Base-by-base conservation (phyloP, 1,140 invertebrate genomes). In the Drosophila bocki region DNA sequence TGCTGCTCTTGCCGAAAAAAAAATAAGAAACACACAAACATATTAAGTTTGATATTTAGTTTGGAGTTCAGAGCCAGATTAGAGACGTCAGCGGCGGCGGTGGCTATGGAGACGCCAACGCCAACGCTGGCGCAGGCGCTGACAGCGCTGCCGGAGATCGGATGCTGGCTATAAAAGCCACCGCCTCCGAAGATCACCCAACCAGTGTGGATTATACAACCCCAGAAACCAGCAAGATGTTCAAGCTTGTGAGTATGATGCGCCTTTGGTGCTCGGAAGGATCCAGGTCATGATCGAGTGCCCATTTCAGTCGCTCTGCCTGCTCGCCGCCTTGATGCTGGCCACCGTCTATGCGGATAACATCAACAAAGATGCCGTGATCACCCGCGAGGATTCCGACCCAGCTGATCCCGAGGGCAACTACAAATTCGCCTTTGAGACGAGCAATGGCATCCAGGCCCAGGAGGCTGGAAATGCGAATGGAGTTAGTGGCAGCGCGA, bases 161-260 rank as follows among this genome's bases (percentile, higher is more conserved):
- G 72, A 48, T 76, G 78, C 71, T 72, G 69, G 61, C 64, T 80
- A 64, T 76, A 85, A 88, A 90, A 69, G 78, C 50, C 54, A 68
- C 63, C 64, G 85, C 48, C 67, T 57, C 48, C 50, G 60, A 75
- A 80, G 82, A 76, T 78, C 59, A 74, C 58, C 71, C 77, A 81
- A 91, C 80, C 91, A 92, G 82, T 91, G 83, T 78, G 75, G 77
- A 83, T 81, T 80, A 81, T 82, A 74, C 64, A 58, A 92, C 61
- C 67, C 61, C 58, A 78, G 62, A 76, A 91, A 90, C 42, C 70
- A 77, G 60, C 77, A 92, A 91, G 41, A 92, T 92, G 91, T 92
- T 92, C 87, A 92, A 92, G 75, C 78, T 92, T 72, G 91, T 92
- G 87, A 92, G 91, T 92, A 75, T 54, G 44, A 72, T 37, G 13